These are phyloP conservation scores for Periophthalmus modestus DNA, from an alignment of 2,113 vertebrate species.

Conservation along the genomic window DNA sequence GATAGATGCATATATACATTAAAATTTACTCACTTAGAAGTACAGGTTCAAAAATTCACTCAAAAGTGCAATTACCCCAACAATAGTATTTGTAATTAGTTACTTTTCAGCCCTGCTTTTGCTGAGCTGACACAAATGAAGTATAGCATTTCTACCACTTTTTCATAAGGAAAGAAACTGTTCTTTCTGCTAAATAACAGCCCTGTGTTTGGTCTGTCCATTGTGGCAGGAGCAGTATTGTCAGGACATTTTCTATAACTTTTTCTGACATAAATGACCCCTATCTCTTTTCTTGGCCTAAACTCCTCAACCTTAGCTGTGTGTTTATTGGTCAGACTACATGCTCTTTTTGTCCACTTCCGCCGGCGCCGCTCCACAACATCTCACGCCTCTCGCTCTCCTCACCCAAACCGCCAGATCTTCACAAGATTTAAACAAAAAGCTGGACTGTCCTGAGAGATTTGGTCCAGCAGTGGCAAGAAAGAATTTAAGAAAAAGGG, in stretches of 20 bases:
- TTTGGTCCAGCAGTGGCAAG: constrained; percentile 46
- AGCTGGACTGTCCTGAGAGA: constrained; percentile 56
- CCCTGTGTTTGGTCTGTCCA: constrained; percentile 25
- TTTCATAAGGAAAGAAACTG: background rate
- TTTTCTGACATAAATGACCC: constrained; percentile 46
- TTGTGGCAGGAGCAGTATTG: constrained; percentile 26
- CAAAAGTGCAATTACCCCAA: no score
- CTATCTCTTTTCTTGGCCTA: constrained; percentile 39
- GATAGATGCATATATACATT: no score
- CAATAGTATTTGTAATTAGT: background rate
- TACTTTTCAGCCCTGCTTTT: background rate
- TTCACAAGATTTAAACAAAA: constrained; percentile 63
- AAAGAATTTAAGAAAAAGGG: constrained; percentile 68
- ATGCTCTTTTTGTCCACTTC: constrained; percentile 35
- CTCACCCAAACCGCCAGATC: constrained; percentile 61
- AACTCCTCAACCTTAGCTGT: constrained; percentile 64
- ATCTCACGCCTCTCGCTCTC: constrained; percentile 35
- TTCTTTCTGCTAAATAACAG: constrained; percentile 1
- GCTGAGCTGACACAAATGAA: background rate
- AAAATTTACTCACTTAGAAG: no score
- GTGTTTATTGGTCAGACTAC: constrained; percentile 38
- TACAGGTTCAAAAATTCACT: no score
- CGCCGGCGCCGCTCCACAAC: constrained; percentile 33
- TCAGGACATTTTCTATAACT: constrained; percentile 42
- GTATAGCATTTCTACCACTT: background rate